phyloP scores from a whole-genome alignment of 2,113 vertebrate genomes.

The Corythornis madagascariensis region DNA sequence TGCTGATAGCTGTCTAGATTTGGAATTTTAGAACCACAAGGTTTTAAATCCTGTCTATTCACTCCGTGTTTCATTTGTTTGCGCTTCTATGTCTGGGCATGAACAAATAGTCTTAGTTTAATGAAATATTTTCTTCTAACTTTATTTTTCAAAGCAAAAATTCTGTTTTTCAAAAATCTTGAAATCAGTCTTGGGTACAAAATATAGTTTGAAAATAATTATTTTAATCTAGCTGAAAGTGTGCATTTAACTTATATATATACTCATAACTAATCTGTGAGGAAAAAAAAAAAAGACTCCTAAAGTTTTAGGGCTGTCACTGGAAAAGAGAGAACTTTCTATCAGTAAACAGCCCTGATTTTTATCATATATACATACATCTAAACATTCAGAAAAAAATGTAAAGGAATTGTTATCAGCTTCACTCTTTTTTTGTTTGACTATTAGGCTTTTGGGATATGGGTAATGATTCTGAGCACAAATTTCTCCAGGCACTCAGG shows the following conservation, averaged over 20 bases:
- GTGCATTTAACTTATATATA: not conserved
- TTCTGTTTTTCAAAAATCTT: constrained; percentile 51
- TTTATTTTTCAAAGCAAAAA: constrained; percentile 37
- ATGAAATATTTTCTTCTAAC: constrained; percentile 32
- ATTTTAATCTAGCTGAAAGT: constrained; percentile 1
- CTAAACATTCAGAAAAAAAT: not conserved
- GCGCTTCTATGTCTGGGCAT: constrained; percentile 41
- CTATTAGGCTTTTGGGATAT: not conserved
- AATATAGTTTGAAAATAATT: not conserved
- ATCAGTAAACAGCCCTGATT: not conserved
- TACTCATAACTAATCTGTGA: not conserved
- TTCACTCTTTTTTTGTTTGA: not conserved
- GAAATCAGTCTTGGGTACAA: constrained; percentile 33
- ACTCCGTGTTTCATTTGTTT: constrained; percentile 6
- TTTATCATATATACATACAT: not conserved
- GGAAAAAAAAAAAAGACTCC: not conserved
- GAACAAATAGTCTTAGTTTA: constrained; percentile 43
- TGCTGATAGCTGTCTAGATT: constrained; percentile 14
- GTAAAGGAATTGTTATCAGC: not conserved
- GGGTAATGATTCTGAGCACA: not conserved
- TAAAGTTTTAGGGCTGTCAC: not conserved
- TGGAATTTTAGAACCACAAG: not conserved
- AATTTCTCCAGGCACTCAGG: not conserved
- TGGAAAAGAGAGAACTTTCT: not conserved
- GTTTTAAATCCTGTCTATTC: not conserved